Evolutionary conservation across 2,797 vertebrate genomes (phyloP).

Genomic region (Danio aesculapii): DNA sequence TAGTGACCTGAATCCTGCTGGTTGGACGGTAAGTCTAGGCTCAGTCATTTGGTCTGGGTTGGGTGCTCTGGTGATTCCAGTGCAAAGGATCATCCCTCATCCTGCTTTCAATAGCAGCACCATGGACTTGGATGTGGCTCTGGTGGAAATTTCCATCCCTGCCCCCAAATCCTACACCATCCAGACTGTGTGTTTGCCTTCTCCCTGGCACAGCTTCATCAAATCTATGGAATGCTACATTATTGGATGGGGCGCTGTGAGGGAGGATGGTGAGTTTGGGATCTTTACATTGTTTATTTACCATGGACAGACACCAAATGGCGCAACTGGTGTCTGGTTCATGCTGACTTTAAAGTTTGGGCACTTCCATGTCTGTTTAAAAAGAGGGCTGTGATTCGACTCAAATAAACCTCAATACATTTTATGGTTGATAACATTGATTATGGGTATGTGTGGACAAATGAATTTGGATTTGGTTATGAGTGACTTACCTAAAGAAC

Average conservation of each 20-base stretch:
- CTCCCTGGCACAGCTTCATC: conserved; percentile 78
- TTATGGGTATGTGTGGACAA: background rate
- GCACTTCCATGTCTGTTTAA: too few relatives aligned
- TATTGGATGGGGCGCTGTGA: conserved; percentile 92
- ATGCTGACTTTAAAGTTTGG: too few relatives aligned
- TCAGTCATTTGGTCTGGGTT: conserved; percentile 86
- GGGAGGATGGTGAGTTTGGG: conserved; percentile 87
- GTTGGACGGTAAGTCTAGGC: conserved; percentile 91
- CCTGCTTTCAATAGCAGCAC: conserved; percentile 90
- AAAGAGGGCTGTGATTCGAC: too few relatives aligned
- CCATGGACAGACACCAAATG: too few relatives aligned
- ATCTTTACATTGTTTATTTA: too few relatives aligned
- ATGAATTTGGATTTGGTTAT: background rate
- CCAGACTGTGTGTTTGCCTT: conserved; percentile 89
- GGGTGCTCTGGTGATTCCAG: conserved; percentile 83
- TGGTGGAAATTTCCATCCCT: conserved; percentile 84
- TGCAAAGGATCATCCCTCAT: conserved; percentile 87
- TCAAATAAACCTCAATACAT: too few relatives aligned
- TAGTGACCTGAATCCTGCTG: conserved; percentile 84
- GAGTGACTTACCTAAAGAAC: background rate
- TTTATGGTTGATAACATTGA: background rate
- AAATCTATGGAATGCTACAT: conserved; percentile 87
- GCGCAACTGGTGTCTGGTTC: too few relatives aligned
- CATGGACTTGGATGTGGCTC: conserved; percentile 91
- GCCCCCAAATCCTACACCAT: conserved; percentile 83